A percentile compares a stretch with the other conserved stretches of the same genome.
Evolutionary conservation across 30 jellyfish, hydroid and myxozoan genomes (phyloP).

Genomic region (Sanderia malayensis): DNA sequence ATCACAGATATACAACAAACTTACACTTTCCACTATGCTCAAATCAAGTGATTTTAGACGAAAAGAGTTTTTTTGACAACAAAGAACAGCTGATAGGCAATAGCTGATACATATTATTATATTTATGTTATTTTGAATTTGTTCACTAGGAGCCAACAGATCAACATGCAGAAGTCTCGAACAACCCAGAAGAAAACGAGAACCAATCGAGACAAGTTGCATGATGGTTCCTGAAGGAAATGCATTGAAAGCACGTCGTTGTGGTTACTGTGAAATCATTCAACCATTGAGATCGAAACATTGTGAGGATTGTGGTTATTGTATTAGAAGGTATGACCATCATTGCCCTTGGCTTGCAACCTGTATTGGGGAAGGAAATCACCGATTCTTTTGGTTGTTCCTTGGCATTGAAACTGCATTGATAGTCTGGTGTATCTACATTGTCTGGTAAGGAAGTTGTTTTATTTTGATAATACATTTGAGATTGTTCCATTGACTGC

Average conservation of each 20-base stretch:
- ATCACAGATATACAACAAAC: too few relatives aligned
- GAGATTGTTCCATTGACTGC: too few relatives aligned
- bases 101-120: too few relatives aligned
- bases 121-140: too few relatives aligned
- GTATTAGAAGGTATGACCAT: constrained; percentile 95
- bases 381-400: constrained; percentile 81
- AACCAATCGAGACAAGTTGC: constrained; percentile 73
- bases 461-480: too few relatives aligned
- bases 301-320: constrained; percentile 94
- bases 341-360: constrained; percentile 99
- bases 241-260: constrained; percentile 82
- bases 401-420: constrained; percentile 65
- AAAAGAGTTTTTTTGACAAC: too few relatives aligned
- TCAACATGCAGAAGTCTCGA: not conserved
- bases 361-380: constrained; percentile 97
- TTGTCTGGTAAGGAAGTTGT: constrained; percentile 53
- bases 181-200: constrained; percentile 32
- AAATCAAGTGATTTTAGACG: too few relatives aligned
- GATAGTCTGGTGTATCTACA: constrained; percentile 69
- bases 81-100: too few relatives aligned
- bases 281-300: constrained; percentile 98
- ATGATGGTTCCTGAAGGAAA: constrained; percentile 77
- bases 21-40: too few relatives aligned
- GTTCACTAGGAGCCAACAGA: constrained; percentile 24
- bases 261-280: constrained; percentile 90